Percentiles rank a stretch among this genome's conserved stretches.
Evolutionary conservation across 2,113 vertebrate species (phyloP).

Genomic region (Actenoides hombroni): DNA sequence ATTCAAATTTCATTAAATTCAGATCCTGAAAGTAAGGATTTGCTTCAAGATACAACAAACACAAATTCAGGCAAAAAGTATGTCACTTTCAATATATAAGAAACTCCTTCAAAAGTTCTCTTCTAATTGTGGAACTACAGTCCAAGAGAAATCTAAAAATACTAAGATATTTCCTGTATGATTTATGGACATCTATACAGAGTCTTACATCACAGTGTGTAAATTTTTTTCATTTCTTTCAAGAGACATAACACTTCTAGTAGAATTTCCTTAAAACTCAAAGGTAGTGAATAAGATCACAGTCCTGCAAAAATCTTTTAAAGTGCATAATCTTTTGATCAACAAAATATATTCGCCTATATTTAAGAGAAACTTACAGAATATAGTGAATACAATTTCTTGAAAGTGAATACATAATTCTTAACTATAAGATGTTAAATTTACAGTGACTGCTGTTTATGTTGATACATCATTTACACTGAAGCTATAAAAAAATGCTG

Average conservation of each 20-base stretch:
- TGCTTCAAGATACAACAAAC: not conserved
- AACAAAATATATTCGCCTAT: not conserved
- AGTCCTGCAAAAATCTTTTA: not conserved
- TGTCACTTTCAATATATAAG: not conserved
- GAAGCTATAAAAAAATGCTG: not conserved
- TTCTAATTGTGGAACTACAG: not conserved
- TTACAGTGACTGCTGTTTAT: not conserved
- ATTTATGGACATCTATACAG: not conserved
- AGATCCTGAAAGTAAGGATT: not conserved
- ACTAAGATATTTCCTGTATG: not conserved
- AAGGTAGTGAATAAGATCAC: not conserved
- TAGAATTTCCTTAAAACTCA: not conserved
- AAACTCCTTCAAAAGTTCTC: not conserved
- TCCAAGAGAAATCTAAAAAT: not conserved
- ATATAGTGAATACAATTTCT: not conserved
- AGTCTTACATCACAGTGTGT: not conserved
- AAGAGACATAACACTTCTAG: not conserved
- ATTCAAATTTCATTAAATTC: not conserved
- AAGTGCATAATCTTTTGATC: not conserved
- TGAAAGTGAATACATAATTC: not conserved
- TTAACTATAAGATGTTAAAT: not conserved
- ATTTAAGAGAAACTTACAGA: not conserved
- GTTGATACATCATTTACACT: not conserved
- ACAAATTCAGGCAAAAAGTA: not conserved
- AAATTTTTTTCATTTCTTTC: not conserved